Base-by-base conservation (phyloP, 2,797 vertebrate species). In the Luscinia megarhynchos region DNA sequence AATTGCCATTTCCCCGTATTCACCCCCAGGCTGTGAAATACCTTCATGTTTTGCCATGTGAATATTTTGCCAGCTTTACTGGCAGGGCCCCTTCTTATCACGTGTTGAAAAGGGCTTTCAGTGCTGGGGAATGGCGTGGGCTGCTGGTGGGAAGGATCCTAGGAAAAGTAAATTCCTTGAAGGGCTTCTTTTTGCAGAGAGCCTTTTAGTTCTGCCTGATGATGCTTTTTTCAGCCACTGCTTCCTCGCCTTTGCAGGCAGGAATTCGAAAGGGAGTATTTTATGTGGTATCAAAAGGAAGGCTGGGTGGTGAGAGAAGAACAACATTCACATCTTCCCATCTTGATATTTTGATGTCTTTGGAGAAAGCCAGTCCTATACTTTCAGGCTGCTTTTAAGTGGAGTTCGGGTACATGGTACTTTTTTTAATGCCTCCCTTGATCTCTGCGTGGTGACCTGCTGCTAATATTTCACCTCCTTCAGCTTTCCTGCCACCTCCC, bases 31-130 rank as follows among this genome's bases (percentile, higher is more conserved):
- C 87, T 81, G 48, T 86, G 66, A 76, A 93, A 82, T 90, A 84
- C 48, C 55, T 81, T 45, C 18, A 13, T 66, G 48, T 76, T 92
- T 75, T 84, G 54, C 74, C 66, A 58, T 22, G 58, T 75, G 89
- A 38, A 48, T 94, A 68, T 89, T 94, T 86, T 91, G 55, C 76
- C 59, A 69, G 83, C 73, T 90, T 90, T 81, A 63, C 76, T 76
- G 89, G 26, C 61, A 92, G 43, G 87, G 73, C 87, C 84, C 59
- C 55, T 84, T 77, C 67, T 95, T 84, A 88, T 53, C 76, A 69
- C 1, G 17, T 87, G 88, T 76, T 95, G 93, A 93, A 93, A 95
- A 86, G 93, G 54, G 59, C 69, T 95, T 91, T 94, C 66, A 43
- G 70, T 38, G 76, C 63, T 27, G 36, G 50, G 62, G 68, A 77